Evolutionary conservation across 2,113 vertebrate species (phyloP).

Genomic region (Burhinus bistriatus): DNA sequence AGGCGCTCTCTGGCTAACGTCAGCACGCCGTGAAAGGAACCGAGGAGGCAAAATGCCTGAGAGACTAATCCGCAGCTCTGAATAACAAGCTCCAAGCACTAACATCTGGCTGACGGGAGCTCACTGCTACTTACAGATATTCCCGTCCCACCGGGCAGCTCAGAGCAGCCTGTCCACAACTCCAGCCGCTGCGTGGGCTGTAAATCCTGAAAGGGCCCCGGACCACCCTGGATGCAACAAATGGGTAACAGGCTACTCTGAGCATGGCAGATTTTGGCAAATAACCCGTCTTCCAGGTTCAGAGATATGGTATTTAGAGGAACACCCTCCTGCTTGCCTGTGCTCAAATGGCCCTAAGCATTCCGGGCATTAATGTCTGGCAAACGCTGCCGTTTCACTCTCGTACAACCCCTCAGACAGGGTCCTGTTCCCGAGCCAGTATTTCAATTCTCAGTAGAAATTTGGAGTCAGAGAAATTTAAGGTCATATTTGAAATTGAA

Average conservation of each 20-base stretch:
- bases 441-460: neutral
- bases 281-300: neutral
- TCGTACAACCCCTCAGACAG: neutral
- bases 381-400: neutral
- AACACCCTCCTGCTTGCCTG: neutral
- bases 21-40: neutral
- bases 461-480: neutral
- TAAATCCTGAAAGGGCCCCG: neutral
- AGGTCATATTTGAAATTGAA: neutral
- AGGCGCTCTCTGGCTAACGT: neutral
- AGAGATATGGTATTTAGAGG: neutral
- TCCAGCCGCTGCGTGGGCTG: neutral
- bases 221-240: neutral
- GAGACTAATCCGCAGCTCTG: neutral
- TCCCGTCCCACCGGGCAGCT: neutral
- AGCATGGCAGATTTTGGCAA: neutral
- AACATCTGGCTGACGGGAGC: conserved; percentile 5
- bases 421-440: neutral
- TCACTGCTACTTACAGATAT: neutral
- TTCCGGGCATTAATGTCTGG: rapidly evolving
- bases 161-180: conserved; percentile 4
- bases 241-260: neutral
- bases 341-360: neutral
- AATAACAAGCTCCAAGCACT: neutral
- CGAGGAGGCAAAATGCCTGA: neutral